These are phyloP conservation scores for Oryzias celebensis DNA, from an alignment of 2,113 vertebrate species.

Conservation along the genomic window DNA sequence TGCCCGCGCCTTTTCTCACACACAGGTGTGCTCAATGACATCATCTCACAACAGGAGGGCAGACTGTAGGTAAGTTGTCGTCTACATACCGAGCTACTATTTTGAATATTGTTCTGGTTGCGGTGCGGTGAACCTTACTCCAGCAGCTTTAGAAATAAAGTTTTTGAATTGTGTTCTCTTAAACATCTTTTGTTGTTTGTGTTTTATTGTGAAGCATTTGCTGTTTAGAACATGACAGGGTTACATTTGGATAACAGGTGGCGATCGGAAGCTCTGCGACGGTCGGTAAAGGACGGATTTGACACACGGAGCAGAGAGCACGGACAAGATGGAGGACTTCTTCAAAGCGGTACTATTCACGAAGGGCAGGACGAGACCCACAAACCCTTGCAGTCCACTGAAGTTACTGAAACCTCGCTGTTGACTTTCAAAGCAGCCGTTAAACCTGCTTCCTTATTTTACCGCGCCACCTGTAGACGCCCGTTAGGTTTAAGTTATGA, in stretches of 20 bases:
- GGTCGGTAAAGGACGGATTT: too few species aligned
- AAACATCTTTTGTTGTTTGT: too few species aligned
- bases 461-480: too few species aligned
- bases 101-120: neutral
- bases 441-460: neutral
- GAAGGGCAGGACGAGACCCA: too few species aligned
- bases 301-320: conserved; percentile 56
- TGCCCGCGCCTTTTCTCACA: conserved; percentile 1
- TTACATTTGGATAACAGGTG: neutral
- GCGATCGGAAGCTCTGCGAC: neutral
- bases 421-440: neutral
- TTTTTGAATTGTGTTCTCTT: neutral
- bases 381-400: too few species aligned
- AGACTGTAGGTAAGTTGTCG: conserved; percentile 20
- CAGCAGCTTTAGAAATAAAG: too few species aligned
- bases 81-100: neutral
- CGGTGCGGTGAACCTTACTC: too few species aligned
- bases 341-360: conserved; percentile 84
- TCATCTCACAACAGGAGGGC: neutral
- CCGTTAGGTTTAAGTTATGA: too few species aligned
- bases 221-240: neutral
- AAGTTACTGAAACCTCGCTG: neutral
- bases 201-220: too few species aligned
- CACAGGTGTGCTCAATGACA: conserved; percentile 37
- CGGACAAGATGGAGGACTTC: conserved; percentile 86